A percentile compares a stretch with the other conserved stretches of the same genome.
Evolutionary conservation across 1,140 invertebrate genomes (phyloP).

Genomic region (Doryteuthis pealeii): DNA sequence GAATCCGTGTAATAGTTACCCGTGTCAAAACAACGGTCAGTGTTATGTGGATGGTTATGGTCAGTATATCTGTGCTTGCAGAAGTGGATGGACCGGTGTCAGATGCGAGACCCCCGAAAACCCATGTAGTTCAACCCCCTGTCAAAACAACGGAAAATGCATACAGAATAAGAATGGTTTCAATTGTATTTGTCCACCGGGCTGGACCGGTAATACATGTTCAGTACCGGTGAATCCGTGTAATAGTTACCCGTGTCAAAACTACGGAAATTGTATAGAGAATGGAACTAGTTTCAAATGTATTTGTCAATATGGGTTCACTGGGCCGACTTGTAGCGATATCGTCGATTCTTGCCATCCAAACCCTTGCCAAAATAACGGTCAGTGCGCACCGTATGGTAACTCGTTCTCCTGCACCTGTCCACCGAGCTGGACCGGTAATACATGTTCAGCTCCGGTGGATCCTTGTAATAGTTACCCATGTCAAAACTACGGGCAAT

Average conservation of each 20-base stretch:
- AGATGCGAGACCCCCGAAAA: neutral
- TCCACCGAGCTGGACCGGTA: constrained; percentile 10
- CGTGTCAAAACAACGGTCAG: constrained; percentile 5
- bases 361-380: constrained; percentile 16
- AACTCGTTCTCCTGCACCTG: constrained; percentile 15
- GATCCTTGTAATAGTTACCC: constrained; percentile 7
- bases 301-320: neutral
- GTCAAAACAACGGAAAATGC: constrained; percentile 15
- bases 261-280: neutral
- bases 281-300: neutral
- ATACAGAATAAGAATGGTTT: neutral
- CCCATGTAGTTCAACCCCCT: constrained; percentile 2
- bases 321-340: neutral
- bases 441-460: constrained; percentile 1
- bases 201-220: neutral
- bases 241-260: neutral
- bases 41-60: neutral
- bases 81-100: constrained; percentile 12
- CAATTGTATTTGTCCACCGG: constrained; percentile 4
- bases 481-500: constrained; percentile 14
- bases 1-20: neutral
- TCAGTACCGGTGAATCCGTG: neutral
- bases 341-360: neutral
- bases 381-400: constrained; percentile 8
- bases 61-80: constrained; percentile 12